These are phyloP conservation scores for Takifugu flavidus DNA, from an alignment of 2,113 vertebrate genomes.

Conservation along the genomic window DNA sequence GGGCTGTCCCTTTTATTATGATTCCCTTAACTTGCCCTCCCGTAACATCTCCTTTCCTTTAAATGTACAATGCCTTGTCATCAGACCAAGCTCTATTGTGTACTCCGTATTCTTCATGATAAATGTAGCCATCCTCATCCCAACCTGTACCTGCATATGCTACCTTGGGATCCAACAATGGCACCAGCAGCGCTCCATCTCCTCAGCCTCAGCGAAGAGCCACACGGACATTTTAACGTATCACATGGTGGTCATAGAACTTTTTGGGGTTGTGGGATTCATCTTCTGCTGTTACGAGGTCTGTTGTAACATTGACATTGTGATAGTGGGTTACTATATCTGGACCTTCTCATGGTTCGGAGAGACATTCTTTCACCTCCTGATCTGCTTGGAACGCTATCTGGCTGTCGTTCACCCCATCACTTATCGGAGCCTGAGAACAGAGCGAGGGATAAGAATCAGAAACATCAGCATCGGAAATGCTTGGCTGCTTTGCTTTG, in stretches of 20 bases:
- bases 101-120: accelerated
- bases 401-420: slow-evolving; percentile 32
- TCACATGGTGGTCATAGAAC: slow-evolving; percentile 7
- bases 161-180: not conserved
- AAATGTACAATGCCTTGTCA: accelerated
- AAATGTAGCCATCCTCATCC: not conserved
- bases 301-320: accelerated
- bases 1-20: no score
- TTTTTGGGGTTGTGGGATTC: not conserved
- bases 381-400: slow-evolving; percentile 37
- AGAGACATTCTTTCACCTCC: not conserved
- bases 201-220: not conserved
- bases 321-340: accelerated
- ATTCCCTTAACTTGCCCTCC: not conserved
- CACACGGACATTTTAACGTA: slow-evolving; percentile 13
- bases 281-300: not conserved
- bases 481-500: slow-evolving; percentile 8
- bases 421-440: slow-evolving; percentile 22
- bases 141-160: slow-evolving; percentile 11
- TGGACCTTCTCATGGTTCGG: not conserved
- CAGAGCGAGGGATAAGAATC: slow-evolving; percentile 5
- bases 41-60: no score
- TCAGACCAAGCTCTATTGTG: not conserved
- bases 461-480: not conserved
- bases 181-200: not conserved